phyloP scores from a whole-genome alignment of 64 coral and sea anemone genomes.

The Pachyseris speciosa region DNA sequence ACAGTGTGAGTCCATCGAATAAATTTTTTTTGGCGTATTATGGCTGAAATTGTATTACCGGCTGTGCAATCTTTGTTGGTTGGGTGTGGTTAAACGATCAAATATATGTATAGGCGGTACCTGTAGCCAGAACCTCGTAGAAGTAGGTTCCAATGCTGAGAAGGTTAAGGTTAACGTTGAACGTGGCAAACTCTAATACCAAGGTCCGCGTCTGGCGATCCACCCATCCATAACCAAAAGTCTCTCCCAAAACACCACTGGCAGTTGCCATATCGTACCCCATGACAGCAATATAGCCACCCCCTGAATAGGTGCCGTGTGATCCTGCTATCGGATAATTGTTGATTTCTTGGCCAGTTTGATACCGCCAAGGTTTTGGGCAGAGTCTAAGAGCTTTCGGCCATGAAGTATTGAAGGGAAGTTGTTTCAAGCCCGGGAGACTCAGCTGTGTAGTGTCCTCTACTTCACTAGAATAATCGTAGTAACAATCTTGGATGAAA shows the following conservation, averaged over 20 bases:
- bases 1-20: no score
- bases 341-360: background rate
- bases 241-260: constrained; percentile 65
- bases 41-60: no score
- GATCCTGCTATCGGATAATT: no score
- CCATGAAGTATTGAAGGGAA: constrained; percentile 2
- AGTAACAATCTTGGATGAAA: background rate
- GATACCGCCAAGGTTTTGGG: constrained; percentile 12
- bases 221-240: constrained; percentile 55
- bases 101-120: no score
- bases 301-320: no score
- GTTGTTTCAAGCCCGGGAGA: constrained; percentile 13
- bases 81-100: no score
- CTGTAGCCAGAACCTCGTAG: constrained; percentile 54
- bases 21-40: no score
- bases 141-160: constrained; percentile 68
- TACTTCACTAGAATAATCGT: background rate
- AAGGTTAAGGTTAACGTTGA: constrained; percentile 76
- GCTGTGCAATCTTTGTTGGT: no score
- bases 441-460: background rate
- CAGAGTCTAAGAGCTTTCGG: background rate
- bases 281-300: no score
- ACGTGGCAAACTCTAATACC: constrained; percentile 65
- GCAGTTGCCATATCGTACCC: no score
- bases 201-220: constrained; percentile 68